Percentiles rank a stretch among this genome's conserved stretches.
Evolutionary conservation across 2,113 vertebrate genomes (phyloP).

Genomic region (Callipepla squamata): DNA sequence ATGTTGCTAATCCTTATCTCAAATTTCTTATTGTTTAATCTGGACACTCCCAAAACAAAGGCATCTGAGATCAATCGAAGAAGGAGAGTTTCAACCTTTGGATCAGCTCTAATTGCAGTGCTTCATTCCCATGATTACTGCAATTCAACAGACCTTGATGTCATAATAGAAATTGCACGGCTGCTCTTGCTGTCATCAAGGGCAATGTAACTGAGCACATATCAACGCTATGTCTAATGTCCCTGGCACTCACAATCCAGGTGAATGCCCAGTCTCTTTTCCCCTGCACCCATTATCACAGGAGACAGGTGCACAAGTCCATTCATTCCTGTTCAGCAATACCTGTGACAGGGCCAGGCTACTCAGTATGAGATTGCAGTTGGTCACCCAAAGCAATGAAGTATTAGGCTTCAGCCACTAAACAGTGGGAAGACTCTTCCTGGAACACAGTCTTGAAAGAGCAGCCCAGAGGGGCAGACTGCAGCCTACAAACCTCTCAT

Average conservation of each 20-base stretch:
- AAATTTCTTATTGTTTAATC: constrained; percentile 25
- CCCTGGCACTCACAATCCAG: neutral
- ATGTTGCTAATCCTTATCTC: constrained; percentile 14
- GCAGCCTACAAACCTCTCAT: neutral
- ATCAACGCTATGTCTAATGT: neutral
- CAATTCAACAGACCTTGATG: constrained; percentile 11
- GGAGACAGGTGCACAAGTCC: neutral
- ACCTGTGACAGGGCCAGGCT: neutral
- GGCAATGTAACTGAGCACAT: no score
- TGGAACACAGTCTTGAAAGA: neutral
- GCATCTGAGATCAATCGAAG: constrained; percentile 9
- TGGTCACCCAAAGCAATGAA: neutral
- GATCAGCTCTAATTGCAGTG: constrained; percentile 8
- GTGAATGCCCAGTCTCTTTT: neutral
- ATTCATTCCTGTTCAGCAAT: rapidly evolving
- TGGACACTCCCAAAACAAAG: constrained; percentile 58
- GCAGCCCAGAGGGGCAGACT: neutral
- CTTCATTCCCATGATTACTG: constrained; percentile 7
- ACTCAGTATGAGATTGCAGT: neutral
- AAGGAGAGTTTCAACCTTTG: constrained; percentile 50
- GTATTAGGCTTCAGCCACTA: neutral
- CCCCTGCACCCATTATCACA: neutral
- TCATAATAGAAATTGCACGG: rapidly evolving
- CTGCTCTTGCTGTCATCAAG: neutral
- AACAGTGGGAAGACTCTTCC: neutral